Percentiles rank a stretch among this genome's conserved stretches.
phyloP scores from a whole-genome alignment of 2,888 invertebrate species.

The Drosophila leonis region DNA sequence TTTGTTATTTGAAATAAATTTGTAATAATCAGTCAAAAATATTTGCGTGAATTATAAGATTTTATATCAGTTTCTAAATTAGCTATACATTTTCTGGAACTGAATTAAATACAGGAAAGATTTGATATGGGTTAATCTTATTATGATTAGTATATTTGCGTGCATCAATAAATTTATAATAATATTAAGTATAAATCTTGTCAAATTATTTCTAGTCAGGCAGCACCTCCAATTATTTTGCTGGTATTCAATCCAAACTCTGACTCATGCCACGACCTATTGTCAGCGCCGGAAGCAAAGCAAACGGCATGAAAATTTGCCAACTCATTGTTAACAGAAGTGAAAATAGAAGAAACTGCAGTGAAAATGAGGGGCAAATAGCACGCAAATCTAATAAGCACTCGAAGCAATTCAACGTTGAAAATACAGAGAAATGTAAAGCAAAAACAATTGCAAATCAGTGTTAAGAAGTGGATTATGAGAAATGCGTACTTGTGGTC shows the following conservation, averaged over 20 bases:
- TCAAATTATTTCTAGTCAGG: background rate
- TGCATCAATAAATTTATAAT: no score
- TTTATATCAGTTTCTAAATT: no score
- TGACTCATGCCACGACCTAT: background rate
- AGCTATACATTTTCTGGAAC: no score
- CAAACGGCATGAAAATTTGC: slow-evolving; percentile 70
- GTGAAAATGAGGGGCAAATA: slow-evolving; percentile 3
- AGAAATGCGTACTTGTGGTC: slow-evolving; percentile 19
- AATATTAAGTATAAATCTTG: background rate
- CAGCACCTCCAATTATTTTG: slow-evolving; percentile 8
- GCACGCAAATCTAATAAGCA: slow-evolving; percentile 65
- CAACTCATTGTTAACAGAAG: slow-evolving; percentile 65
- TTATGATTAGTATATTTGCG: no score
- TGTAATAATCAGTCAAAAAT: no score
- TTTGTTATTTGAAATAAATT: no score
- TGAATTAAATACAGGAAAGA: no score
- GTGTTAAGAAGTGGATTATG: slow-evolving; percentile 33
- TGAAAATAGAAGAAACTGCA: slow-evolving; percentile 9
- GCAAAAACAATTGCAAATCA: slow-evolving; percentile 41
- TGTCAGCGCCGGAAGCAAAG: slow-evolving; percentile 68
- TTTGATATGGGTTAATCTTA: no score
- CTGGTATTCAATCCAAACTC: background rate
- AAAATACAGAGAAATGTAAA: slow-evolving; percentile 38
- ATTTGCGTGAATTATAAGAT: no score
- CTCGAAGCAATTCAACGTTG: slow-evolving; percentile 53